Evolutionary conservation across 2,797 vertebrate species (phyloP), one percentile per base, ranked within the genome.

Genomic region (Bovichtus diacanthus): DNA sequence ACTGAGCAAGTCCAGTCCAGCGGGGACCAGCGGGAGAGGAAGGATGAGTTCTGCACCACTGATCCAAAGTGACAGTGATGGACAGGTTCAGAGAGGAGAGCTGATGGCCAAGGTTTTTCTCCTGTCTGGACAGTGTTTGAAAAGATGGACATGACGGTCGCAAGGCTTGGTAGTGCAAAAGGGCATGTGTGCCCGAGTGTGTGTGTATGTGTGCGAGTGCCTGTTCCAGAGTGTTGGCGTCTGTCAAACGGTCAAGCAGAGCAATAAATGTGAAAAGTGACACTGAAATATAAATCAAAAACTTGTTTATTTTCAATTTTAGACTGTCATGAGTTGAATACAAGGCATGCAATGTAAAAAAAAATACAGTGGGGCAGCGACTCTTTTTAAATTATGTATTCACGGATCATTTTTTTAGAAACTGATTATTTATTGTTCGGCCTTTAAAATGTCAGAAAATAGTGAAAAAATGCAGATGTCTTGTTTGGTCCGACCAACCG

Each of bases 61-160:
- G 94, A 94, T 93, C 92, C 92, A 89, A 82, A 90, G 79, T 93
- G 93, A 94, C 94, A 95, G 82, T 95, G 95, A 95, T 94, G 88
- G 95, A 94, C 95, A 95, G 93, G 85, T 94, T 92, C 87, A 88
- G 92, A 92, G 92, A 94, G 90, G 90, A 88, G 83, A 93, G 92
- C 84, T 94, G 95, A 95, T 93, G 92, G 92, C 90, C 87, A 74
- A 89, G 89, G 76, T 82, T 92, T 92, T 87, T 88, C 88, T 82
- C 87, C 89, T 84, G 87, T 88, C 91, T 88, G 93, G 93, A 95
- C 93, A 92, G 86, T 88, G 87, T 92, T 92, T 92, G 90, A 91
- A 93, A 93, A 93, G 92, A 94, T 90, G 88, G 92, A 94, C 92
- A 92, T 91, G 93, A 90, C 88, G 88, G 92, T 91, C 87, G 74